A percentile compares a stretch with the other conserved stretches of the same genome.
These are phyloP conservation scores for Corythaixoides concolor DNA, from an alignment of 2,113 vertebrate genomes.

Conservation along the genomic window DNA sequence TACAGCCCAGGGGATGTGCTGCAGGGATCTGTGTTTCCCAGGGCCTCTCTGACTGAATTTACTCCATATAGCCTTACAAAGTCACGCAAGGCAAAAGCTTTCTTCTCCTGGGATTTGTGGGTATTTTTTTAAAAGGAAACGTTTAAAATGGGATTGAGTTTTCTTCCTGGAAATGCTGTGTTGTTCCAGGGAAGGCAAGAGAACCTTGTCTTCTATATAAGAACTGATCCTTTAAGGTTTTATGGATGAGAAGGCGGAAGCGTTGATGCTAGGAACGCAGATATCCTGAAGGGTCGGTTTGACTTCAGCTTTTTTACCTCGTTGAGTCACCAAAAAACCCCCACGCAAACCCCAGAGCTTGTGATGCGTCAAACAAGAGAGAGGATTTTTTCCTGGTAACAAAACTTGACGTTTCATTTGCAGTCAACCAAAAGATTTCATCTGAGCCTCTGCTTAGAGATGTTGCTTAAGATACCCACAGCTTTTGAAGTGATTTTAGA, in stretches of 20 bases:
- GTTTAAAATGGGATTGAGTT: background rate
- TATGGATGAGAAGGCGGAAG: background rate
- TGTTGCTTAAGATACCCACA: background rate
- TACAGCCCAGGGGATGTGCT: background rate
- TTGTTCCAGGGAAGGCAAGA: background rate
- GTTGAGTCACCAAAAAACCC: background rate
- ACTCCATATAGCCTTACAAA: background rate
- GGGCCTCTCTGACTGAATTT: background rate
- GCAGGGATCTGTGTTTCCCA: background rate
- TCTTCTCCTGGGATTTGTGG: background rate
- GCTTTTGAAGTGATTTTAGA: background rate
- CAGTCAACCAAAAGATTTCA: background rate
- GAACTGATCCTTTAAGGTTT: background rate
- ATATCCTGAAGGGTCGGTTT: background rate
- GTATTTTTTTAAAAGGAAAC: background rate
- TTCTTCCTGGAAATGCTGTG: background rate
- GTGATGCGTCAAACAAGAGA: background rate
- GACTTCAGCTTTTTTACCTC: background rate
- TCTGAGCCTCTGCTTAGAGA: background rate
- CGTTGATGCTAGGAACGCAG: accelerated
- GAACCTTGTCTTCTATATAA: accelerated
- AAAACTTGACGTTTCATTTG: background rate
- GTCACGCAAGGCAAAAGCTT: background rate
- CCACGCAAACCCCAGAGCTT: background rate
- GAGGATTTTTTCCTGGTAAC: background rate